These are phyloP conservation scores for Trichogramma evanescens DNA, from an alignment of 2,888 invertebrate species.

Conservation along the genomic window DNA sequence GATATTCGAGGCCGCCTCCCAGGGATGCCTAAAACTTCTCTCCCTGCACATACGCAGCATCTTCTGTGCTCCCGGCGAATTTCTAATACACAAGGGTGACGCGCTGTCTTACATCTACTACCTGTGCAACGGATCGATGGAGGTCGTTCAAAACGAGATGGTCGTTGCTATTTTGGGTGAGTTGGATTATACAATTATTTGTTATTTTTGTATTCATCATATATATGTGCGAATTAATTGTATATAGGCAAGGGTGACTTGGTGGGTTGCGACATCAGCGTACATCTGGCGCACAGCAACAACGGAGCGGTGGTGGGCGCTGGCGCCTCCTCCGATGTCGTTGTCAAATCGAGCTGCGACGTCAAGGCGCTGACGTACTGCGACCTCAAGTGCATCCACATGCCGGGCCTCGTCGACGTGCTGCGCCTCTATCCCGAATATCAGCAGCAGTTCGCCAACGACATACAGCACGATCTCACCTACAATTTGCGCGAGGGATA, in stretches of 20 bases:
- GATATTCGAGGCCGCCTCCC: conserved; percentile 90
- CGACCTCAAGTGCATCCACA: conserved; percentile 89
- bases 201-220: neutral
- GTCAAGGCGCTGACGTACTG: conserved; percentile 93
- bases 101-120: conserved; percentile 90
- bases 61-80: conserved; percentile 95
- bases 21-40: conserved; percentile 86
- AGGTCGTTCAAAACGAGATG: conserved; percentile 92
- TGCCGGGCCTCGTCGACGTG: conserved; percentile 83
- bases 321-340: conserved; percentile 59
- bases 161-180: conserved; percentile 93
- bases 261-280: conserved; percentile 85
- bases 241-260: conserved; percentile 85
- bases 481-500: conserved; percentile 91
- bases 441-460: conserved; percentile 87
- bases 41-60: conserved; percentile 88
- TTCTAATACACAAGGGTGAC: conserved; percentile 88
- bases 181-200: neutral
- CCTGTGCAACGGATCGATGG: conserved; percentile 95
- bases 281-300: conserved; percentile 63
- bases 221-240: conserved; percentile 18
- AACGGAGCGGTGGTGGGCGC: conserved; percentile 55
- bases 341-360: conserved; percentile 90
- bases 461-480: conserved; percentile 90
- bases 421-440: conserved; percentile 88